Evolutionary conservation across 1,140 invertebrate genomes (phyloP).

Genomic region (Hydropsyche tenuis): DNA sequence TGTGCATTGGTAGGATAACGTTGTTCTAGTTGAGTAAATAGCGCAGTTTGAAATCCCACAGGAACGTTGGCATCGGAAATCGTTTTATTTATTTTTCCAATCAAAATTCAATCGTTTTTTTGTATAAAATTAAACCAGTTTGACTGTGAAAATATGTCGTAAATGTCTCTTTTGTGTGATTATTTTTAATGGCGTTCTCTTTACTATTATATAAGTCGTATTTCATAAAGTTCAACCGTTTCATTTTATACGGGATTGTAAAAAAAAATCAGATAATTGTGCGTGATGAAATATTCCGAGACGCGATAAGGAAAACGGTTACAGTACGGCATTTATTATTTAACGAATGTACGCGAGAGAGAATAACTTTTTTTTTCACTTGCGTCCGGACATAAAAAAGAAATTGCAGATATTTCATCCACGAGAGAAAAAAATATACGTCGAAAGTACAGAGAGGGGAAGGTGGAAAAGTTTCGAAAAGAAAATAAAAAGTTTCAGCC

Average conservation of each 20-base stretch:
- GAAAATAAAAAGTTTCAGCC: slow-evolving; percentile 23
- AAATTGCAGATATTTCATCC: slow-evolving; percentile 24
- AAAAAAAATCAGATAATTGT: slow-evolving; percentile 1
- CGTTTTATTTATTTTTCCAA: no score
- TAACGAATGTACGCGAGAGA: slow-evolving; percentile 6
- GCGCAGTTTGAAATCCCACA: no score
- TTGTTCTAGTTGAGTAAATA: no score
- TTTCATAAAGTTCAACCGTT: not conserved
- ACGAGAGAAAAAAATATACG: slow-evolving; percentile 1
- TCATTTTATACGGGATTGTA: not conserved
- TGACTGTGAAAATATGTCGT: no score
- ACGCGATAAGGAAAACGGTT: slow-evolving; percentile 10
- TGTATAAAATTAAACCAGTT: no score
- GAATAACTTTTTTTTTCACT: slow-evolving; percentile 1
- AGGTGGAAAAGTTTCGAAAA: slow-evolving; percentile 17
- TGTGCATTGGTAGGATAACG: no score
- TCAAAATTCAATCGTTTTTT: no score
- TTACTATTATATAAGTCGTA: no score
- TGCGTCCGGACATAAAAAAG: slow-evolving; percentile 11
- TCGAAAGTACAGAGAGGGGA: not conserved
- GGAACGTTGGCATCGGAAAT: no score
- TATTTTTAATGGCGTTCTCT: no score
- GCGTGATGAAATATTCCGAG: not conserved
- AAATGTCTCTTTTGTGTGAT: no score
- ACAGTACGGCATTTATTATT: slow-evolving; percentile 18